Percentiles rank a stretch among this genome's conserved stretches.
These are phyloP conservation scores for Lutraria rhynchaena DNA, from an alignment of 1,140 invertebrate species.

Conservation along the genomic window DNA sequence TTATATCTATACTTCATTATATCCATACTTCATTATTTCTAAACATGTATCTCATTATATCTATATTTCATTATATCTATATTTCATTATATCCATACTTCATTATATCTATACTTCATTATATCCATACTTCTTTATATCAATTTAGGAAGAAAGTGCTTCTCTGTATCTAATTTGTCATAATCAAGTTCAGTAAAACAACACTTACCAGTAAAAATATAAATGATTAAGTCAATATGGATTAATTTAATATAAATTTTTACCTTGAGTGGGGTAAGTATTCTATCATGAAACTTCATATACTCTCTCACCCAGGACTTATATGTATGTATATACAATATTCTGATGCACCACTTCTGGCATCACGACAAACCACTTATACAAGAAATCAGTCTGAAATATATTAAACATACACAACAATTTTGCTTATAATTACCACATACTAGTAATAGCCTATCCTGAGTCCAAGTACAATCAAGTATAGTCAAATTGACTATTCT, in stretches of 20 bases:
- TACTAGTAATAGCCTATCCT: no score
- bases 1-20: no score
- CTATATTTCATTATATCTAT: no score
- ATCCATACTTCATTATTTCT: no score
- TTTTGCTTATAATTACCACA: no score
- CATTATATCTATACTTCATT: no score
- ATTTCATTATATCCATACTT: no score
- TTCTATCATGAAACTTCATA: slow-evolving; percentile 97
- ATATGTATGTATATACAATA: slow-evolving; percentile 95
- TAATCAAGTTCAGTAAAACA: neutral
- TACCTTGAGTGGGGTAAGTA: slow-evolving; percentile 92
- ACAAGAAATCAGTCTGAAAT: slow-evolving; percentile 95
- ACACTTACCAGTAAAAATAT: neutral
- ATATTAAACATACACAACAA: slow-evolving; percentile 4
- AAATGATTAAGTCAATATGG: no score
- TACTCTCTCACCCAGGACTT: slow-evolving; percentile 99
- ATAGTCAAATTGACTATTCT: no score
- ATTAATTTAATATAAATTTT: neutral
- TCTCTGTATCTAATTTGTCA: no score
- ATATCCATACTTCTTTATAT: neutral
- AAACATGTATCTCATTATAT: no score
- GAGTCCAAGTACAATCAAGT: no score
- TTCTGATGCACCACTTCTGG: slow-evolving; percentile 97
- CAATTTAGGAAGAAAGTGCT: neutral
- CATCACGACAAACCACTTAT: slow-evolving; percentile 99